These are phyloP conservation scores for Pyrrhosoma nymphula DNA, from an alignment of 2,888 invertebrate species.

Conservation along the genomic window DNA sequence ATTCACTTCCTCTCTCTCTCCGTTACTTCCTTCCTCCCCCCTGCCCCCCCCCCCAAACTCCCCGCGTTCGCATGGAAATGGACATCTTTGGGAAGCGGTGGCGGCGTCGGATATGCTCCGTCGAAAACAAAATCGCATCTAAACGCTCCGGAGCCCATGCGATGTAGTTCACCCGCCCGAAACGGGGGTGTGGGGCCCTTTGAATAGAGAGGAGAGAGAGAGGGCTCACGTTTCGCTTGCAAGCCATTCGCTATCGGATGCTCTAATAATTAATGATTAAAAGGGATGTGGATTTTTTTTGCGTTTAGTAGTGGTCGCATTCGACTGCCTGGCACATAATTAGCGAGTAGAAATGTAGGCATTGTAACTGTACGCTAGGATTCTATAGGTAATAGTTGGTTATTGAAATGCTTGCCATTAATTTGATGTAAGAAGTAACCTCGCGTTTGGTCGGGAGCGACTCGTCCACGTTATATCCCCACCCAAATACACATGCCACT, in stretches of 20 bases:
- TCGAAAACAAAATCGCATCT: constrained; percentile 22
- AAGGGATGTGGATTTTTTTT: neutral
- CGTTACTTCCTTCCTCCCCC: neutral
- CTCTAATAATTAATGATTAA: neutral
- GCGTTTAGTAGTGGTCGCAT: neutral
- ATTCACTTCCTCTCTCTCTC: neutral
- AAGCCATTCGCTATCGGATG: neutral
- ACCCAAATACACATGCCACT: too few relatives aligned
- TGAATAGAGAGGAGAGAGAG: neutral
- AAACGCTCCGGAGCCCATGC: neutral
- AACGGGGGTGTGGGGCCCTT: neutral
- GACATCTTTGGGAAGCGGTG: neutral
- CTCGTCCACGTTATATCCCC: too few relatives aligned
- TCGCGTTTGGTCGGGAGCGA: too few relatives aligned
- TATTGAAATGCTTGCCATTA: neutral
- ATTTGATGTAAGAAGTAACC: too few relatives aligned
- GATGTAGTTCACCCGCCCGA: neutral
- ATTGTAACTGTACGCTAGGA: neutral
- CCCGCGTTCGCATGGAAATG: neutral
- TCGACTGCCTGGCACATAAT: neutral
- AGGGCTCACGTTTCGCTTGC: neutral
- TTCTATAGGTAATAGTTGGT: neutral
- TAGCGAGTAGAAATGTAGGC: neutral
- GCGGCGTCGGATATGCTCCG: neutral
- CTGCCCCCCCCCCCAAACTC: neutral